A percentile compares a stretch with the other conserved stretches of the same genome.
Conservation (phyloP, 1,140 invertebrate genomes). For the Adoxophyes honmai region DNA sequence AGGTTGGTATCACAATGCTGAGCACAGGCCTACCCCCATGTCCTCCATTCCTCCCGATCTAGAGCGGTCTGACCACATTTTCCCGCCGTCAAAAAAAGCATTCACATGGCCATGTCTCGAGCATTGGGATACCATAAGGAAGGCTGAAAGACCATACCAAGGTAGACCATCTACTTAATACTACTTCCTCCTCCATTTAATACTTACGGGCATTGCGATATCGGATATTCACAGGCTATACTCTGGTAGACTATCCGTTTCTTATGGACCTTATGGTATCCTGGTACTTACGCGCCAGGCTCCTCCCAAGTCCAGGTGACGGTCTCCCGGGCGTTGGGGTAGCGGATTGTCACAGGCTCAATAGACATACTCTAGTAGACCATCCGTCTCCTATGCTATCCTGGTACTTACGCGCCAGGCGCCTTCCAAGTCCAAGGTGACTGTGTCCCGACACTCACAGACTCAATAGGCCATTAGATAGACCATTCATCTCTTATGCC, state of each 20-base stretch:
- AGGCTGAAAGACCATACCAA: constrained; percentile 95
- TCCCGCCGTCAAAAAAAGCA: too few species aligned
- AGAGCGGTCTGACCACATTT: too few species aligned
- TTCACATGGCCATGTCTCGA: too few species aligned
- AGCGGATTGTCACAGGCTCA: constrained; percentile 94
- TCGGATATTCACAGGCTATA: constrained; percentile 92
- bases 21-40: too few species aligned
- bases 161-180: constrained; percentile 93
- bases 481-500: too few species aligned
- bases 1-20: too few species aligned
- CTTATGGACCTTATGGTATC: too few species aligned
- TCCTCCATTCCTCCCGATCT: too few species aligned
- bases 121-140: constrained; percentile 95
- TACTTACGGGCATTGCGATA: constrained; percentile 89
- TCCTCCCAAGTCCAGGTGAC: constrained; percentile 99
- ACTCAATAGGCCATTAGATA: constrained; percentile 93
- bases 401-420: constrained; percentile 95
- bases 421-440: constrained; percentile 99
- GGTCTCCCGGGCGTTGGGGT: constrained; percentile 94
- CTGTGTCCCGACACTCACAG: constrained; percentile 96
- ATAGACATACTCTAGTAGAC: constrained; percentile 96
- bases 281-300: constrained; percentile 95
- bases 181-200: constrained; percentile 86
- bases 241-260: constrained; percentile 96
- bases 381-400: too few species aligned